phyloP scores from a whole-genome alignment of 2,113 vertebrate genomes.

The Alectura lathami region DNA sequence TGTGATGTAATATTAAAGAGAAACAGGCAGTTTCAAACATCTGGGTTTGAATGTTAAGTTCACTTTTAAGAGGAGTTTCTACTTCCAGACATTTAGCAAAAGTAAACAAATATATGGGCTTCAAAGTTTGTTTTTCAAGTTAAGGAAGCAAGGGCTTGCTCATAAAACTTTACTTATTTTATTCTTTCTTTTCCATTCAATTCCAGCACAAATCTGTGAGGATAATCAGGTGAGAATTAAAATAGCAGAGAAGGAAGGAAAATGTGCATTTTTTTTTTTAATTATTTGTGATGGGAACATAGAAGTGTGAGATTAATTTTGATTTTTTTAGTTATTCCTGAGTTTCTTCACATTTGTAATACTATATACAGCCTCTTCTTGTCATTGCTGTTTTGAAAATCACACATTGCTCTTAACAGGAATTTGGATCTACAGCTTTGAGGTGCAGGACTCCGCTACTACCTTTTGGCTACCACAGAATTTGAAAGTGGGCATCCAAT shows the following conservation, averaged over 20 bases:
- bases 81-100: neutral
- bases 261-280: neutral
- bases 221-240: neutral
- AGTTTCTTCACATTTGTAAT: neutral
- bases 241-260: neutral
- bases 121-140: neutral
- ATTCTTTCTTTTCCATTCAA: neutral
- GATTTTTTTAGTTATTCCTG: neutral
- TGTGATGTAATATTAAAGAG: neutral
- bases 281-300: neutral
- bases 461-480: neutral
- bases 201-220: neutral
- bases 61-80: neutral
- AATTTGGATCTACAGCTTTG: neutral
- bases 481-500: neutral
- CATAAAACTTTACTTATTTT: neutral
- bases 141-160: neutral
- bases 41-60: neutral
- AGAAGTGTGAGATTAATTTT: neutral
- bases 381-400: neutral
- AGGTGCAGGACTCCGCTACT: neutral
- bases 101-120: neutral
- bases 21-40: neutral
- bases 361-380: neutral
- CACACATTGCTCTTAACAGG: accelerated